Evolutionary conservation across 2,113 vertebrate species (phyloP).

Genomic region (Periophthalmodon schlosseri): DNA sequence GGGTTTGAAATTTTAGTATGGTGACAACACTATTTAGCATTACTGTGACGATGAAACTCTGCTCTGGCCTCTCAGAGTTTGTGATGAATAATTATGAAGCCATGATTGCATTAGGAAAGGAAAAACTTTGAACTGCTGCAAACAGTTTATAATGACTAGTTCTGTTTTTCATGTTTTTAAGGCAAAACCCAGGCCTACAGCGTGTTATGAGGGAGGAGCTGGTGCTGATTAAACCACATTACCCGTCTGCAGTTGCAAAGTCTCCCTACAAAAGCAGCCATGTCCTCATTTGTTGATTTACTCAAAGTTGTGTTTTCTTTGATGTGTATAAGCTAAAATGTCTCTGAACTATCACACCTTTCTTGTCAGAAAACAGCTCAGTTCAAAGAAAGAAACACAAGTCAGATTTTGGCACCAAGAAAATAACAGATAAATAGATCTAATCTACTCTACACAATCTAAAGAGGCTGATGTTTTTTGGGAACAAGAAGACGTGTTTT

Average conservation of each 20-base stretch:
- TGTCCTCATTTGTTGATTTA: constrained; percentile 15
- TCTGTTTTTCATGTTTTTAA: not conserved
- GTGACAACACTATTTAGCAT: too few relatives aligned
- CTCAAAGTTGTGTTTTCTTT: constrained; percentile 1
- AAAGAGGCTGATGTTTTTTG: constrained; percentile 39
- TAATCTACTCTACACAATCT: constrained; percentile 36
- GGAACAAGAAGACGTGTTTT: constrained; percentile 53
- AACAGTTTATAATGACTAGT: too few relatives aligned
- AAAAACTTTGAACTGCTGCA: too few relatives aligned
- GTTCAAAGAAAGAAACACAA: constrained; percentile 18
- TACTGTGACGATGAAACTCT: too few relatives aligned
- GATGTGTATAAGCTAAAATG: not conserved
- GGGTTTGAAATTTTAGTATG: too few relatives aligned
- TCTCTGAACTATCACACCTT: constrained; percentile 26
- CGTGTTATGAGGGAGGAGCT: not conserved
- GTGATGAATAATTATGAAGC: too few relatives aligned
- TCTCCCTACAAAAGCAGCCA: not conserved
- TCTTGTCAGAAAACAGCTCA: constrained; percentile 21
- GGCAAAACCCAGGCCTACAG: not conserved
- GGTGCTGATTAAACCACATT: not conserved
- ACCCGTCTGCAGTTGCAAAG: not conserved
- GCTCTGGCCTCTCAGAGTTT: too few relatives aligned
- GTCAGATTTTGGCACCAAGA: not conserved
- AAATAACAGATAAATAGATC: constrained; percentile 15
- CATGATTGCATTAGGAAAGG: too few relatives aligned